Evolutionary conservation across 1,140 invertebrate genomes (phyloP).

Genomic region (Venustaconcha ellipsiformis): DNA sequence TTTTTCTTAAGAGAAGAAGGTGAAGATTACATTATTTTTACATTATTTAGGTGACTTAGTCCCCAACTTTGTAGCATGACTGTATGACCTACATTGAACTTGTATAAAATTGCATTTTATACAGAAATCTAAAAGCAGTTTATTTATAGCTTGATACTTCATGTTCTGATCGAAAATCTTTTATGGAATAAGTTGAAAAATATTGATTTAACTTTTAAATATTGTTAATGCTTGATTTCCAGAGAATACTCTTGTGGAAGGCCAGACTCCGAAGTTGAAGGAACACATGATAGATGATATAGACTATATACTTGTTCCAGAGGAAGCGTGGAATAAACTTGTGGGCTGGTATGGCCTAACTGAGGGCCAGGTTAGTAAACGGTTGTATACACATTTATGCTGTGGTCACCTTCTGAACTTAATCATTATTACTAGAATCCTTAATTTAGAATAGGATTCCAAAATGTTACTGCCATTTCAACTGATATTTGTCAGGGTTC

Average conservation of each 20-base stretch:
- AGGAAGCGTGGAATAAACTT: conserved; percentile 70
- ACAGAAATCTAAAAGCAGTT: too few species aligned
- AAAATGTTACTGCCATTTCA: too few species aligned
- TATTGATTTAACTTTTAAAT: background rate
- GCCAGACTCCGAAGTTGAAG: conserved; percentile 56
- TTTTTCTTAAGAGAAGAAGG: too few species aligned
- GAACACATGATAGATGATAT: conserved; percentile 71
- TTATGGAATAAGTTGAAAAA: background rate
- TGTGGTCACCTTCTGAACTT: too few species aligned
- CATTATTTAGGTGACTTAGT: too few species aligned
- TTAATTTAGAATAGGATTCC: too few species aligned
- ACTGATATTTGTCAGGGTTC: too few species aligned
- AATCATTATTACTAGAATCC: too few species aligned
- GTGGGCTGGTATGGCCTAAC: conserved; percentile 67
- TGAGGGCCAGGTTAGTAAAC: conserved; percentile 57
- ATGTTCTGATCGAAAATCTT: background rate
- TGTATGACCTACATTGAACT: background rate
- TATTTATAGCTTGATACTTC: background rate
- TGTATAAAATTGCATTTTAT: background rate
- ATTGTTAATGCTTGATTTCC: background rate
- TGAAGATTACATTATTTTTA: too few species aligned
- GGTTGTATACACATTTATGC: too few species aligned
- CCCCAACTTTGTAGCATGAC: too few species aligned
- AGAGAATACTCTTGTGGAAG: conserved; percentile 38
- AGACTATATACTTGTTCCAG: conserved; percentile 70